A percentile compares a stretch with the other conserved stretches of the same genome.
phyloP scores from a whole-genome alignment of 1,140 invertebrate genomes.

The Achatina immaculata region DNA sequence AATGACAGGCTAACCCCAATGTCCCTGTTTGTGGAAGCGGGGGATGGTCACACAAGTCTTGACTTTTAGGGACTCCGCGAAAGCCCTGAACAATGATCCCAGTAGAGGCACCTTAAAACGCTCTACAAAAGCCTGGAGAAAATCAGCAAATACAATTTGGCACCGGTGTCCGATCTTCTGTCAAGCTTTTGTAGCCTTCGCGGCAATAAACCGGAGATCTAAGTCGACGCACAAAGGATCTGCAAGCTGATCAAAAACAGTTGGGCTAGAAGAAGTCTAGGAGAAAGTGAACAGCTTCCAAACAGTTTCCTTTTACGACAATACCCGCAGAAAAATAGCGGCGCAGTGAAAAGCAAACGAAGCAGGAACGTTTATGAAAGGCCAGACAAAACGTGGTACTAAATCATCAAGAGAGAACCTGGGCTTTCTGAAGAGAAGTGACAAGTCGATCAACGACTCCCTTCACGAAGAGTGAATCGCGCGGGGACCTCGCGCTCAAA shows the following conservation, averaged over 20 bases:
- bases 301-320: conserved; percentile 29
- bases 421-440: conserved; percentile 33
- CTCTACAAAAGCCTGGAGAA: conserved; percentile 32
- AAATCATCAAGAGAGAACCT: conserved; percentile 39
- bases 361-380: conserved; percentile 23
- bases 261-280: not conserved
- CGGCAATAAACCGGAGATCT: conserved; percentile 48
- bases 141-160: conserved; percentile 48
- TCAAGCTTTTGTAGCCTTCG: conserved; percentile 42
- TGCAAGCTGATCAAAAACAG: conserved; percentile 43
- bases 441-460: conserved; percentile 41
- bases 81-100: conserved; percentile 28
- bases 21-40: conserved; percentile 41
- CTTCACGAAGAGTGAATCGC: conserved; percentile 26
- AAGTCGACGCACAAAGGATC: conserved; percentile 45
- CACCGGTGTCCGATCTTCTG: conserved; percentile 41
- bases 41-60: conserved; percentile 36
- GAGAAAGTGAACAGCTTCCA: conserved; percentile 35
- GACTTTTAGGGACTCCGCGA: conserved; percentile 32
- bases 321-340: conserved; percentile 22
- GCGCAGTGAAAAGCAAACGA: conserved; percentile 33
- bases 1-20: conserved; percentile 42
- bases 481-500: conserved; percentile 25
- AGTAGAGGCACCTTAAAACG: conserved; percentile 36
- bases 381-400: conserved; percentile 35